Evolutionary conservation across 2,888 invertebrate genomes (phyloP).

Genomic region (Heliconius charithonia): DNA sequence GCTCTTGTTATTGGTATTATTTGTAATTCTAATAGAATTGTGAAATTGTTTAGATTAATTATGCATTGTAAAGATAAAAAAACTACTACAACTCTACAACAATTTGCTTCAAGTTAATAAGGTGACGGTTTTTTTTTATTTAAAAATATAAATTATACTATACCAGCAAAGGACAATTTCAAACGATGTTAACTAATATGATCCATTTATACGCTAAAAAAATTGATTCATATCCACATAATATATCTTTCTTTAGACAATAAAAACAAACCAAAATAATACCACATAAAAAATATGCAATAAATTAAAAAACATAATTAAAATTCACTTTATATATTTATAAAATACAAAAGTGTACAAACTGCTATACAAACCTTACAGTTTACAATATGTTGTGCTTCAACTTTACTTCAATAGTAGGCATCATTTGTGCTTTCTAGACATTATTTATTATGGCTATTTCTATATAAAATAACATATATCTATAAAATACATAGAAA

Average conservation of each 20-base stretch:
- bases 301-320: conserved; percentile 48
- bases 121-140: too few species aligned
- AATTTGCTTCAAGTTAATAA: too few species aligned
- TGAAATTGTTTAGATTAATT: too few species aligned
- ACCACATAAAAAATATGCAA: not conserved
- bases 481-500: conserved; percentile 9
- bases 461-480: not conserved
- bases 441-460: conserved; percentile 1
- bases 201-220: too few species aligned
- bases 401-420: conserved; percentile 36
- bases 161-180: too few species aligned
- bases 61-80: too few species aligned
- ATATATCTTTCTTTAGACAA: too few species aligned
- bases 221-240: too few species aligned
- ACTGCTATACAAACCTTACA: conserved; percentile 57
- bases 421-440: conserved; percentile 63
- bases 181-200: too few species aligned
- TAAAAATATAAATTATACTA: too few species aligned
- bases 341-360: conserved; percentile 78
- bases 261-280: too few species aligned
- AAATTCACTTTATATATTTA: conserved; percentile 72
- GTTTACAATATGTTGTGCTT: conserved; percentile 46
- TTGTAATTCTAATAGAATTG: not conserved
- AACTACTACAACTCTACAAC: too few species aligned
- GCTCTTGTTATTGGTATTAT: not conserved